Base-by-base conservation (phyloP, 2,888 invertebrate genomes). In the Pammene aurita region DNA sequence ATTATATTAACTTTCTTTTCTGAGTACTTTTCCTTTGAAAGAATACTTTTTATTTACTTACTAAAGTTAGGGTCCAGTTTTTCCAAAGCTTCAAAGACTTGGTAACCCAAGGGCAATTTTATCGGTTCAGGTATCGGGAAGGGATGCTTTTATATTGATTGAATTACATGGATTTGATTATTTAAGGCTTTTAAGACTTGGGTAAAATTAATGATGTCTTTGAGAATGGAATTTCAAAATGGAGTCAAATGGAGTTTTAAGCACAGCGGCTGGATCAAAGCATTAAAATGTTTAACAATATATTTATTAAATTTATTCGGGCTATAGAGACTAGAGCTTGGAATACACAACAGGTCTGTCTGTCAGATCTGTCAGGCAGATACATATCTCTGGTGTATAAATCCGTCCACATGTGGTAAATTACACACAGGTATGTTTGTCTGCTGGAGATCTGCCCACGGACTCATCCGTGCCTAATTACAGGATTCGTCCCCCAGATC, bases 1-100 rank as follows among this genome's bases (percentile, higher is more conserved):
- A 44, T 50, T 50, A 50, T 18, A 50, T 18, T 50, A 9, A 26
- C 48, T 50, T 61, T 16, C 35, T 35, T 52, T 66, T 58, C 42
- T 18, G 26, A 6, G 14, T 58, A 44, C 50, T 52, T 58, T 52
- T 14, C 44, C 42, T 18, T 54, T 35, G 16, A 35, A 66, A 58
- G 52, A 66, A 44, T 66, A 54, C 58, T 54, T 66, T 58, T 60
- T 66, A 66, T 67, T 66, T 67, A 55, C 61, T 67, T 60, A 54
- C 9, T 9, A n/a, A 61, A 67, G 44, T 66, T 55, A 38, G 44
- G 61, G 44, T 55, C 44, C 67, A 67, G 67, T 67, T 61, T 67
- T 67, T 67, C 16, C 54, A 14, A 46, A 61, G 60, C 66, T 66
- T 61, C 61, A 61, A 67, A 67, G 61, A 61, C 58, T 58, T 52